A percentile compares a stretch with the other conserved stretches of the same genome.
phyloP scores from a whole-genome alignment of 2,888 invertebrate genomes.

The Cotesia congregata region DNA sequence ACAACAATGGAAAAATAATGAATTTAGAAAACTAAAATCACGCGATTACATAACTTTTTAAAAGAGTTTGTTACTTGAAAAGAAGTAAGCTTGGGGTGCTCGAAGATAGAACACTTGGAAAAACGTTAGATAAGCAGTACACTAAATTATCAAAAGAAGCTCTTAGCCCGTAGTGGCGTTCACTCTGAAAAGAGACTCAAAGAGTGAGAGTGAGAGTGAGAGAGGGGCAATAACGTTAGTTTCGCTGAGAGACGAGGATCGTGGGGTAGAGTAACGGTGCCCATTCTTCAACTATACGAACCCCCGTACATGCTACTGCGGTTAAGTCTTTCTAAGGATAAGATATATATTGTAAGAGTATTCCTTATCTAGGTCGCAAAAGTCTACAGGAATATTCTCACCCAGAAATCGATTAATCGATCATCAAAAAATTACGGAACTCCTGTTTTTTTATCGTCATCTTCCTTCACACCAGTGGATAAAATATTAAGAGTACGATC shows the following conservation, averaged over 20 bases:
- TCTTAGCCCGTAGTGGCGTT: constrained; percentile 8
- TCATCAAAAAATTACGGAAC: constrained; percentile 10
- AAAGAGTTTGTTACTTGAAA: constrained; percentile 3
- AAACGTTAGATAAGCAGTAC: constrained; percentile 34
- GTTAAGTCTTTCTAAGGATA: neutral
- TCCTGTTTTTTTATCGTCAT: neutral
- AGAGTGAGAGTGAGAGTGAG: neutral
- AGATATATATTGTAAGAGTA: neutral
- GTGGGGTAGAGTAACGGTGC: neutral
- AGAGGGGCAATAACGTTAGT: constrained; percentile 10
- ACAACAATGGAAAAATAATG: neutral
- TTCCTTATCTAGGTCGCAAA: neutral
- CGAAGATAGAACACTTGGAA: neutral
- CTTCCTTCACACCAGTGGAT: neutral
- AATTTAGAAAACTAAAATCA: neutral
- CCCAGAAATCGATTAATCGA: constrained; percentile 27
- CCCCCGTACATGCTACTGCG: neutral
- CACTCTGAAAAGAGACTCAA: neutral
- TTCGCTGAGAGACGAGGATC: neutral
- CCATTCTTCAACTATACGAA: neutral
- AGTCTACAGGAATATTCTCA: neutral
- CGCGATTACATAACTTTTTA: constrained; percentile 3
- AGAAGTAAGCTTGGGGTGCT: constrained; percentile 4
- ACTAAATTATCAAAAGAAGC: constrained; percentile 33
- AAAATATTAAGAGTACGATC: constrained; percentile 27